phyloP scores from a whole-genome alignment of 2,113 vertebrate species.

The Sialia sialis region DNA sequence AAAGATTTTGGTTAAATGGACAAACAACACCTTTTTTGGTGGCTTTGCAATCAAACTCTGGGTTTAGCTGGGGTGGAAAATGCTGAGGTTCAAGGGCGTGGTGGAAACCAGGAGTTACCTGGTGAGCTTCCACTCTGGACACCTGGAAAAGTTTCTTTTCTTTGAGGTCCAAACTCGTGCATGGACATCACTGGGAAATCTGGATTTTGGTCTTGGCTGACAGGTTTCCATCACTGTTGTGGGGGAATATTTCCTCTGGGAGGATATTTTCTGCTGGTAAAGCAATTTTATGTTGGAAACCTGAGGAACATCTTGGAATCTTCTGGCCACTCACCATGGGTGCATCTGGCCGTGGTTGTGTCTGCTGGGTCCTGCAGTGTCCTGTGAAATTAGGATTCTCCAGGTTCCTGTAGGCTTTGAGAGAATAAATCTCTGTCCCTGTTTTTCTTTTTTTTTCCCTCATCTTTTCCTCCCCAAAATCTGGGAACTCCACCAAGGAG shows the following conservation, averaged over 20 bases:
- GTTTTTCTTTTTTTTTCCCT: not conserved
- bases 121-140: not conserved
- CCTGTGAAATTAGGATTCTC: not conserved
- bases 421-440: not conserved
- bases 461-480: not conserved
- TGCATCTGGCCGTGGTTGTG: rapidly evolving
- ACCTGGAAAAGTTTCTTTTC: not conserved
- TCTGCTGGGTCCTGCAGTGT: not conserved
- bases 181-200: not conserved
- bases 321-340: not conserved
- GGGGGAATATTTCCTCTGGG: not conserved
- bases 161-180: not conserved
- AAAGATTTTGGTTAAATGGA: not conserved
- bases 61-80: not conserved
- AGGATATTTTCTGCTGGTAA: not conserved
- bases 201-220: not conserved
- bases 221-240: not conserved
- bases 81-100: not conserved
- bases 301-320: not conserved
- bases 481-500: not conserved
- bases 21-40: not conserved
- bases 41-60: not conserved
- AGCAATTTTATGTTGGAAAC: not conserved
- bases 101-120: not conserved
- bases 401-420: not conserved